A percentile compares a stretch with the other conserved stretches of the same genome.
Evolutionary conservation across 2,113 vertebrate species (phyloP).

Genomic region (Crotalus horridus): DNA sequence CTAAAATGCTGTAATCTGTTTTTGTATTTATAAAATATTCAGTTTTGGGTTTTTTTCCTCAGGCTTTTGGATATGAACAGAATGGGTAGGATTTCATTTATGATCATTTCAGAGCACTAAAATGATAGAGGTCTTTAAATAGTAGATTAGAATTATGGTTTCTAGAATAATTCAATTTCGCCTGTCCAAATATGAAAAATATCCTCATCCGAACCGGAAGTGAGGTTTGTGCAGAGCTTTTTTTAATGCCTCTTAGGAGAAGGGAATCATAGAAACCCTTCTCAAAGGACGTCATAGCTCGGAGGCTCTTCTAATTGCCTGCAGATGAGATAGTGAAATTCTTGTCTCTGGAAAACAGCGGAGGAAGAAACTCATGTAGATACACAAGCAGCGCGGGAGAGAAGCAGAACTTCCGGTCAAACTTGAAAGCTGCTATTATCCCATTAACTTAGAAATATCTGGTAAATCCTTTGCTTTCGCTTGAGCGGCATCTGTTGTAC

Average conservation of each 20-base stretch:
- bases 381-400: not conserved
- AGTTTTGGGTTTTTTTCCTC: not conserved
- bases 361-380: slow-evolving; percentile 61
- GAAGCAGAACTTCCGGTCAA: not conserved
- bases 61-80: not conserved
- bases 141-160: not conserved
- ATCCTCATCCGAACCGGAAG: not conserved
- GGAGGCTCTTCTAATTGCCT: slow-evolving; percentile 60
- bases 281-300: slow-evolving; percentile 39
- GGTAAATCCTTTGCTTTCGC: not conserved
- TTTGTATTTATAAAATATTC: not conserved
- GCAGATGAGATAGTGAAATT: slow-evolving; percentile 56
- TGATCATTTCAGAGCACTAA: not conserved
- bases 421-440: not conserved
- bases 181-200: not conserved
- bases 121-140: not conserved
- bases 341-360: slow-evolving; percentile 63
- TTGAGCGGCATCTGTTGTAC: too few species aligned
- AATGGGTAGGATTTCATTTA: not conserved
- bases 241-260: not conserved
- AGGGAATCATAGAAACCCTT: not conserved
- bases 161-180: not conserved
- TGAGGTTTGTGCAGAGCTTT: not conserved
- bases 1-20: not conserved
- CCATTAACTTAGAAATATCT: not conserved